A percentile compares a stretch with the other conserved stretches of the same genome.
Evolutionary conservation across 2,113 vertebrate genomes (phyloP).

Genomic region (Etheostoma spectabile): DNA sequence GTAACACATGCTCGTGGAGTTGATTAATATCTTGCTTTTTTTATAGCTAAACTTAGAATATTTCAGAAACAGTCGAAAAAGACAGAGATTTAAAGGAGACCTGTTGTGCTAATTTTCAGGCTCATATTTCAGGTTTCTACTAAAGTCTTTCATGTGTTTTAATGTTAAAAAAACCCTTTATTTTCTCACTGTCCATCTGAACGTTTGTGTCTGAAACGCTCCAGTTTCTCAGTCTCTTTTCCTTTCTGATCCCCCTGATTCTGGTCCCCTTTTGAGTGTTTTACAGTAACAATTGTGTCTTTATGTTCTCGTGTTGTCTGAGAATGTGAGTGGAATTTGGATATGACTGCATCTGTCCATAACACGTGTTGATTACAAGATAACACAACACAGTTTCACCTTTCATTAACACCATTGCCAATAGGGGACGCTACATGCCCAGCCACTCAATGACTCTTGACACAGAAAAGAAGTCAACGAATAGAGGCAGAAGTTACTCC

Average conservation of each 20-base stretch:
- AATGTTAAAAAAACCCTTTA: too few species aligned
- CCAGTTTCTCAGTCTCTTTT: too few species aligned
- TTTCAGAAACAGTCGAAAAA: neutral
- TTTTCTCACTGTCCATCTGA: too few species aligned
- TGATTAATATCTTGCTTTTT: conserved; percentile 39
- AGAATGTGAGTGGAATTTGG: neutral
- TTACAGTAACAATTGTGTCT: too few species aligned
- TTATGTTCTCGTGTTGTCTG: neutral
- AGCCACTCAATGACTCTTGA: conserved; percentile 1
- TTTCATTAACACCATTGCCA: neutral
- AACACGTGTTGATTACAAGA: neutral
- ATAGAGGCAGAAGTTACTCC: neutral
- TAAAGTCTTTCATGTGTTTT: too few species aligned
- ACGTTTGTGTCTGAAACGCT: too few species aligned
- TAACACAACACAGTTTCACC: neutral
- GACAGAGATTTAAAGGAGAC: neutral
- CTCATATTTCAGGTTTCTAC: too few species aligned
- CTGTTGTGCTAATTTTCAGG: too few species aligned
- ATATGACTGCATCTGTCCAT: neutral
- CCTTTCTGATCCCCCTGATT: too few species aligned
- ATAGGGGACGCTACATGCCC: neutral
- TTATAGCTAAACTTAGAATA: neutral
- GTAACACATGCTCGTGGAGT: conserved; percentile 12
- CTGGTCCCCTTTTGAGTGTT: too few species aligned
- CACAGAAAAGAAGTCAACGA: conserved; percentile 9